Evolutionary conservation across 2,888 invertebrate species (phyloP), one percentile per base, ranked within the genome.

Genomic region (Carcina quercana): DNA sequence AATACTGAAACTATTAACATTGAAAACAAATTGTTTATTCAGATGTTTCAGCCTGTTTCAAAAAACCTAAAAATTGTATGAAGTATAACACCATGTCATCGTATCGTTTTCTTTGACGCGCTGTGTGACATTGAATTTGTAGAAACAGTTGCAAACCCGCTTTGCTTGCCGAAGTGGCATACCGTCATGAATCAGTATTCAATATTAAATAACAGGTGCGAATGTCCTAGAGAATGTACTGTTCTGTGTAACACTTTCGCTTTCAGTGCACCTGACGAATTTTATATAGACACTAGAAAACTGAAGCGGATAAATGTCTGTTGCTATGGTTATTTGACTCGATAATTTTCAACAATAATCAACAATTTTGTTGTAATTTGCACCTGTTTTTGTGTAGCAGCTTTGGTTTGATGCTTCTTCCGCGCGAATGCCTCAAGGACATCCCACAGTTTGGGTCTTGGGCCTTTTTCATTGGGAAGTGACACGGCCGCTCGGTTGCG

Each of bases 381-480:
- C 36, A 26, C 38, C 35, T 42, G 42, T 39, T 48, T 52, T 52
- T 41, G 39, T 38, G 35, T 40, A 39, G 45, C 39, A 35, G 50
- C 43, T 40, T 48, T 42, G 52, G 60, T 59, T 58, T 64, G 52
- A n/a, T n/a, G n/a, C n/a, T n/a, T 59, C 58, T 71, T 67, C 62
- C 62, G 65, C 52, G 42, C 53, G 54, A 54, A 53, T 49, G 46
- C 58, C 51, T 67, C 71, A 78, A 79, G 80, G 78, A 75, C 75
- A 65, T 43, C 53, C 56, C 58, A 59, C 14, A 21, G 10, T 29
- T 62, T 54, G 24, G 24, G 55, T 60, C 64, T 34, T 13, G 26
- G 14, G 12, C 66, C 66, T 73, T 79, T 78, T 78, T 75, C 65
- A 74, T 66, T 69, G 71, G 75, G 78, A 79, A 79, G 71, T 75